Base-by-base conservation (phyloP, 1,140 invertebrate genomes). In the Potamilus streckersoni region DNA sequence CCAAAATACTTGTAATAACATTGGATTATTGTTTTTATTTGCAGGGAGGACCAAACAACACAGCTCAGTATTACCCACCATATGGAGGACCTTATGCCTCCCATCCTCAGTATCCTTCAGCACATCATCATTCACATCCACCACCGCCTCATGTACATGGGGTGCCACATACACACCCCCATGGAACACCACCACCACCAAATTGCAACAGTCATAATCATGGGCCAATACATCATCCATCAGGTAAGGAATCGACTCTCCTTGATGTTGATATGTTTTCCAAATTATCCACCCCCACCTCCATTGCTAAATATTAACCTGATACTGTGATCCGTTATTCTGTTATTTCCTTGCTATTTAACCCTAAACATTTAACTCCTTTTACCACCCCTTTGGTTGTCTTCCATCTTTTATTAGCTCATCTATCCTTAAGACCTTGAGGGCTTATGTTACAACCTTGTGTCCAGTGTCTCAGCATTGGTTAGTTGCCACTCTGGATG, bases 21-120 rank as follows among this genome's bases (percentile, higher is more conserved):
- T 58, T n/a, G 20, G 20, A n/a, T 20, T 76, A 59, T 56, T 62
- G 79, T 27, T 76, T 78, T 69, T 69, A 71, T 67, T 85, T 85
- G 38, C 83, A 88, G 87, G 87, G 86, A 23, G 86, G 87, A 75
- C 88, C 88, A 78, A 86, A 85, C 78, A 86, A 80, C 65, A 78
- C 82, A 31, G 87, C 85, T 68, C 84, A 87, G 80, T 87, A 87
- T 82, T 80, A 83, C 59, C 78, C 76, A 15, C 76, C 79, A 15
- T 87, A 82, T 67, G 82, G 84, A 63, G 82, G 82, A 58, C 84
- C 80, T 49, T 87, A 85, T 71, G 73, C 83, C 58, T 78, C 81
- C 61, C 81, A 82, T 58, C 82, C 82, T 16, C 78, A 81, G 19
- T 84, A 84, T 58, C 79, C 75, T 23, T 69, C 80, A 31, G 68